Evolutionary conservation across 2,797 vertebrate genomes (phyloP).

Genomic region (Macroramphosus scolopax): DNA sequence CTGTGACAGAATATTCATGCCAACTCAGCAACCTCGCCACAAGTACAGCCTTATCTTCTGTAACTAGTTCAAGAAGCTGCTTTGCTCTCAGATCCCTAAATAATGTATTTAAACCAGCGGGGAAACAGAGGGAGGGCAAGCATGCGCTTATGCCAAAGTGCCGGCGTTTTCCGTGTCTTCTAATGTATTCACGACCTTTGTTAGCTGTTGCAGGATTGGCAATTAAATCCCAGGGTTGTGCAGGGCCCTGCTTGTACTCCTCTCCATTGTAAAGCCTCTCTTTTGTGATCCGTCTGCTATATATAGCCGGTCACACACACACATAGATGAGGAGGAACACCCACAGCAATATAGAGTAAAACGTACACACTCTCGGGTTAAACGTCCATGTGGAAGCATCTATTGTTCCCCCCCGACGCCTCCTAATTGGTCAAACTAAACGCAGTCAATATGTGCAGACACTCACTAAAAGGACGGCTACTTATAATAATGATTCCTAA

Average conservation of each 20-base stretch:
- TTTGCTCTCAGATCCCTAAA: conserved; percentile 53
- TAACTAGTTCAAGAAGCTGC: too few relatives aligned
- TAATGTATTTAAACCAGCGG: conserved; percentile 56
- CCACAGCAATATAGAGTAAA: too few relatives aligned
- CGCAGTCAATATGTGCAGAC: conserved; percentile 3
- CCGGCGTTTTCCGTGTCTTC: conserved; percentile 37
- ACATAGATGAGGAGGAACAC: too few relatives aligned
- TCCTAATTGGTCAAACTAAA: conserved; percentile 25
- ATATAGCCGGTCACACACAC: conserved; percentile 10
- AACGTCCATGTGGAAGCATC: too few relatives aligned
- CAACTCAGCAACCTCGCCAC: too few relatives aligned
- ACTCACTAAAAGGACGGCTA: conserved; percentile 1
- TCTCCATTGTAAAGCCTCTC: conserved; percentile 38
- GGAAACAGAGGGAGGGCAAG: conserved; percentile 9
- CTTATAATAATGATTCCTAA: conserved; percentile 15
- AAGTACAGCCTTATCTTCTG: too few relatives aligned
- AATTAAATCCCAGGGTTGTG: conserved; percentile 47
- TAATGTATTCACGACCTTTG: conserved; percentile 47
- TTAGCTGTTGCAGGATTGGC: conserved; percentile 49
- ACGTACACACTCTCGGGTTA: too few relatives aligned
- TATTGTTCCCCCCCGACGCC: conserved; percentile 23
- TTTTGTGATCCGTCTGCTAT: conserved; percentile 53
- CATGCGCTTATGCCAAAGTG: conserved; percentile 5
- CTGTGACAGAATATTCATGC: too few relatives aligned
- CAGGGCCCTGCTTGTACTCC: conserved; percentile 30